Base-by-base conservation (phyloP, 2,888 invertebrate species). In the Cybosia mesomella region DNA sequence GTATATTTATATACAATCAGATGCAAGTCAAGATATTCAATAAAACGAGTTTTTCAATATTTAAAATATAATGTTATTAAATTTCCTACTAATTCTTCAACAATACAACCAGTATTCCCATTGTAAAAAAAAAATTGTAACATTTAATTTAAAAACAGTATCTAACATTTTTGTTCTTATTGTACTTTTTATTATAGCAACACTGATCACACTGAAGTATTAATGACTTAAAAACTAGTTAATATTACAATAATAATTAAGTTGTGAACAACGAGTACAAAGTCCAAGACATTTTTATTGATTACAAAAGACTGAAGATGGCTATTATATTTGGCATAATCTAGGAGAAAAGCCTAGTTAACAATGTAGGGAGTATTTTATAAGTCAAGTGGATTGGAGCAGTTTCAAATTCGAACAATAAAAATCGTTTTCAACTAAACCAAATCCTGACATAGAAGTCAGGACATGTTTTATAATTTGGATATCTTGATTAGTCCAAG, bases 51-150 rank as follows among this genome's bases (percentile, higher is more conserved):
- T 11, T 28, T 15, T 18, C 57, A 11, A 58, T 58, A 53, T 64
- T 68, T 43, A 64, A 61, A 76, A 57, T 58, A 62, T 60, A 57
- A 61, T 49, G 68, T 72, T 58, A 64, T 72, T 67, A 55, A 64
- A 43, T 15, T 55, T 34, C 21, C 66, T 63, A 39, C 54, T 43
- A 57, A 55, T 66, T 39, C 43, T 34, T 21, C 34, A 66, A 28
- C 39, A 55, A 43, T 55, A 43, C 43, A 32, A 61, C 55, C 61
- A 66, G 66, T 66, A 34, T 60, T 57, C 28, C 55, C 13, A 66
- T 32, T 43, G 32, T 15, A 61, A 54, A 57, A 54, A 32, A 63
- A 63, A 22, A 58, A 28, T 55, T 55, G 13, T 15, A 55, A 24
- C 1, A 28, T 28, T 24, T 18, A 55, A 15, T 28, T 55, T 24